Conservation (phyloP, 2,888 invertebrate species). For the Leptinotarsa haldemani region DNA sequence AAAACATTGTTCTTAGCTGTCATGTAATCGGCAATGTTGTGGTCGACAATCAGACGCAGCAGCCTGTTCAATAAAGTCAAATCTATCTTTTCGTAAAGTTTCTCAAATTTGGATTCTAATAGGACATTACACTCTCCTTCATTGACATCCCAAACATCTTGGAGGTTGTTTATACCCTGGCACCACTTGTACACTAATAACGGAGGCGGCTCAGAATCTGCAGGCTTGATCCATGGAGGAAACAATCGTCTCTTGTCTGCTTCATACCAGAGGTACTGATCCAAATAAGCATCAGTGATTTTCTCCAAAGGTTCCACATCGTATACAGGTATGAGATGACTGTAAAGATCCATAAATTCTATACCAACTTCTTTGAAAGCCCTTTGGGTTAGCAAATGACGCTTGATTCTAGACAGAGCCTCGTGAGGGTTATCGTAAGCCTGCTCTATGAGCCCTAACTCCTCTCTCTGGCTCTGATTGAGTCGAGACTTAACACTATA, state of each 20-base stretch:
- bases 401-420: slow-evolving; percentile 97
- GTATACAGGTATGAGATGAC: slow-evolving; percentile 98
- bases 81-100: slow-evolving; percentile 99
- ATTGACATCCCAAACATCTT: slow-evolving; percentile 95
- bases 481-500: slow-evolving; percentile 97
- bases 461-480: slow-evolving; percentile 99
- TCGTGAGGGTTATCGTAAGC: slow-evolving; percentile 99
- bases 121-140: slow-evolving; percentile 99
- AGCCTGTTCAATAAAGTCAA: slow-evolving; percentile 96
- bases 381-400: slow-evolving; percentile 97
- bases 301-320: slow-evolving; percentile 99
- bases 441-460: slow-evolving; percentile 98
- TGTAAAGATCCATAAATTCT: slow-evolving; percentile 99
- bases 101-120: slow-evolving; percentile 96
- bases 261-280: slow-evolving; percentile 99
- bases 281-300: slow-evolving; percentile 99
- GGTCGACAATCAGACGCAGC: slow-evolving; percentile 96
- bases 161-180: slow-evolving; percentile 96
- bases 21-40: slow-evolving; percentile 99
- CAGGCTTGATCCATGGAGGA: slow-evolving; percentile 99
- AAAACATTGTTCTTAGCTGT: slow-evolving; percentile 99
- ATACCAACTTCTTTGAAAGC: slow-evolving; percentile 99
- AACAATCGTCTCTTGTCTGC: slow-evolving; percentile 97
- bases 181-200: slow-evolving; percentile 98
- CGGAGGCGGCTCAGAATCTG: slow-evolving; percentile 97